phyloP scores from a whole-genome alignment of 2,113 vertebrate genomes.

The Gallinago undulata region DNA sequence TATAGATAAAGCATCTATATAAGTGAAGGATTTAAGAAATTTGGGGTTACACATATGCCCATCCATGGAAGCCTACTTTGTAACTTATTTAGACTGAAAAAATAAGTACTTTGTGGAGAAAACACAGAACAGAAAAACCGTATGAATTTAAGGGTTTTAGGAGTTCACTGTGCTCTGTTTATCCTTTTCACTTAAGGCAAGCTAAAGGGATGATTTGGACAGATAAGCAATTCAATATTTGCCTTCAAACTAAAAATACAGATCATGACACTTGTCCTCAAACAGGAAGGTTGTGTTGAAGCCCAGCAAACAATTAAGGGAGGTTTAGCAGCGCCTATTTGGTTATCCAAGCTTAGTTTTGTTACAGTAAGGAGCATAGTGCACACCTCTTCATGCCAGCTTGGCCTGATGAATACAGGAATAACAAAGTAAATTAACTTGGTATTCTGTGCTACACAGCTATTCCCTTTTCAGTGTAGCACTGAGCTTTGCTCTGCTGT shows the following conservation, averaged over 20 bases:
- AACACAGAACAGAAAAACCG: not conserved
- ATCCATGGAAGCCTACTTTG: not conserved
- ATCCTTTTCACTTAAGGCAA: not conserved
- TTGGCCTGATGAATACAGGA: not conserved
- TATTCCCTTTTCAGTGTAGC: not conserved
- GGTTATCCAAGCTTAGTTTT: not conserved
- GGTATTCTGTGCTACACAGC: not conserved
- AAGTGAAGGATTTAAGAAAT: not conserved
- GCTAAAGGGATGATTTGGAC: not conserved
- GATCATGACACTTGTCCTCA: not conserved
- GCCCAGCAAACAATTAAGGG: not conserved
- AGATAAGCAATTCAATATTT: not conserved
- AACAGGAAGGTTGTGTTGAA: not conserved
- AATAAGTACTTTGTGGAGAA: not conserved
- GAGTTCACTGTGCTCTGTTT: not conserved
- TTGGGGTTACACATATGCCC: not conserved
- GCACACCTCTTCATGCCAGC: rapidly evolving
- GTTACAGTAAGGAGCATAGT: not conserved
- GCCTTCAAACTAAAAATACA: not conserved
- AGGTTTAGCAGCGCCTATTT: not conserved
- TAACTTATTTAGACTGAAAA: not conserved
- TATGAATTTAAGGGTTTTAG: not conserved
- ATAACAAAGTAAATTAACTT: not conserved
- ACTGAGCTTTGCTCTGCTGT: not conserved
- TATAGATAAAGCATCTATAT: not conserved